Evolutionary conservation across 2,888 invertebrate species (phyloP).

Genomic region (Cheilosia variabilis): DNA sequence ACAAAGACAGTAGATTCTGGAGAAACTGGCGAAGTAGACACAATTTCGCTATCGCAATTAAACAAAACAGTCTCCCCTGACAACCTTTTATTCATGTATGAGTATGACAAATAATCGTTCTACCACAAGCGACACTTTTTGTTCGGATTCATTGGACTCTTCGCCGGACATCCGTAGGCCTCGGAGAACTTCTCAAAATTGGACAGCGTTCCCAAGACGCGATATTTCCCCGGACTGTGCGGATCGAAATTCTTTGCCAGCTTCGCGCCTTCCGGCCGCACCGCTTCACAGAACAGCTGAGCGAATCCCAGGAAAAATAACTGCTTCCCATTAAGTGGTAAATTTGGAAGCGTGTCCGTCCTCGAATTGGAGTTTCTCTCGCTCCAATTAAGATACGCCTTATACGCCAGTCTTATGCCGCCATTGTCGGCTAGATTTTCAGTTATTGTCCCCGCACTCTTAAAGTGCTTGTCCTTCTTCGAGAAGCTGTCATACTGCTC

Average conservation of each 20-base stretch:
- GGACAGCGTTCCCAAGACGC: conserved; percentile 80
- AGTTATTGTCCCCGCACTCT: conserved; percentile 59
- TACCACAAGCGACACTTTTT: conserved; percentile 78
- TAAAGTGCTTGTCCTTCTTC: conserved; percentile 67
- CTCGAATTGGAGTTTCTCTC: conserved; percentile 23
- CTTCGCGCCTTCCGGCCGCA: conserved; percentile 67
- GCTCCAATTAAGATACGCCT: conserved; percentile 73
- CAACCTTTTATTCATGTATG: no score
- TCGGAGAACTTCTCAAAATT: conserved; percentile 80
- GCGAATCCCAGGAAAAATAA: conserved; percentile 76
- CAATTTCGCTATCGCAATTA: no score
- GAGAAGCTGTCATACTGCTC: conserved; percentile 74
- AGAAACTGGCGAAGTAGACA: no score
- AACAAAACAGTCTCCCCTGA: no score
- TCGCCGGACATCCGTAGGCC: conserved; percentile 78
- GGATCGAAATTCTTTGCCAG: conserved; percentile 1
- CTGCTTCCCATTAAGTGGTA: conserved; percentile 70
- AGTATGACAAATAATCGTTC: neutral
- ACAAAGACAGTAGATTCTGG: no score
- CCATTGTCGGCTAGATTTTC: conserved; percentile 77
- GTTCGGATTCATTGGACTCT: conserved; percentile 79
- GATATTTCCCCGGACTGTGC: conserved; percentile 80
- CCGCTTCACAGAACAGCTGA: conserved; percentile 75
- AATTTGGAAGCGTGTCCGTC: conserved; percentile 60
- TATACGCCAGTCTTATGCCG: conserved; percentile 75